Percentiles rank a stretch among this genome's conserved stretches.
These are phyloP conservation scores for Sebastes itinus DNA, from an alignment of 2,797 vertebrate species.

Conservation along the genomic window DNA sequence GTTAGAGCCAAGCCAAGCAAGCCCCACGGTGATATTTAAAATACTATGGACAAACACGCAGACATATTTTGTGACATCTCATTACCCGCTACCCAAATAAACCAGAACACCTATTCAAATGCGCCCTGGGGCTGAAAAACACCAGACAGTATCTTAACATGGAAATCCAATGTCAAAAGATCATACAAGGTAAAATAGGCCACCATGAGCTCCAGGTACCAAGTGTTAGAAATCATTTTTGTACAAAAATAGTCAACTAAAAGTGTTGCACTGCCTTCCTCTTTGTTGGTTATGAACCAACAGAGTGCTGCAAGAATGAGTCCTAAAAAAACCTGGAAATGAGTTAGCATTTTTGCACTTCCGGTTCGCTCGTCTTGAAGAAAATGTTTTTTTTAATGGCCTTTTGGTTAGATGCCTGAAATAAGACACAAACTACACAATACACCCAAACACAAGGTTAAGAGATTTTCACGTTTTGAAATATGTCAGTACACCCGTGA, in stretches of 20 bases:
- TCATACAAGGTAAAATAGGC: background rate
- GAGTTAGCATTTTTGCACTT: too few relatives aligned
- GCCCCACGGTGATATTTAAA: slow-evolving; percentile 73
- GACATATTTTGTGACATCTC: slow-evolving; percentile 58
- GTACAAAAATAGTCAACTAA: slow-evolving; percentile 4
- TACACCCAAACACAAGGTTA: too few relatives aligned
- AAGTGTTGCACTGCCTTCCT: background rate
- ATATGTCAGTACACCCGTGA: too few relatives aligned
- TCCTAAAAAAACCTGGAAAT: too few relatives aligned
- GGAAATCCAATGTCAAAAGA: slow-evolving; percentile 24
- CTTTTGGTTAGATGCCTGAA: too few relatives aligned
- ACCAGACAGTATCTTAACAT: background rate
- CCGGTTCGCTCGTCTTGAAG: too few relatives aligned
- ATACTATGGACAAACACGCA: slow-evolving; percentile 70
- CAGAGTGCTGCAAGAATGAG: too few relatives aligned
- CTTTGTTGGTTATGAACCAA: background rate
- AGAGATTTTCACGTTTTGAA: too few relatives aligned
- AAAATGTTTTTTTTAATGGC: too few relatives aligned
- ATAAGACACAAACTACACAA: too few relatives aligned
- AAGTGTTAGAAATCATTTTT: slow-evolving; percentile 8
- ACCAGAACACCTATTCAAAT: slow-evolving; percentile 44
- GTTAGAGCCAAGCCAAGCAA: slow-evolving; percentile 78
- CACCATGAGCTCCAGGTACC: background rate
- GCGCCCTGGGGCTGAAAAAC: slow-evolving; percentile 1
- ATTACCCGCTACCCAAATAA: slow-evolving; percentile 57